A percentile compares a stretch with the other conserved stretches of the same genome.
These are phyloP conservation scores for Conus betulinus DNA, from an alignment of 1,140 invertebrate species.

Conservation along the genomic window DNA sequence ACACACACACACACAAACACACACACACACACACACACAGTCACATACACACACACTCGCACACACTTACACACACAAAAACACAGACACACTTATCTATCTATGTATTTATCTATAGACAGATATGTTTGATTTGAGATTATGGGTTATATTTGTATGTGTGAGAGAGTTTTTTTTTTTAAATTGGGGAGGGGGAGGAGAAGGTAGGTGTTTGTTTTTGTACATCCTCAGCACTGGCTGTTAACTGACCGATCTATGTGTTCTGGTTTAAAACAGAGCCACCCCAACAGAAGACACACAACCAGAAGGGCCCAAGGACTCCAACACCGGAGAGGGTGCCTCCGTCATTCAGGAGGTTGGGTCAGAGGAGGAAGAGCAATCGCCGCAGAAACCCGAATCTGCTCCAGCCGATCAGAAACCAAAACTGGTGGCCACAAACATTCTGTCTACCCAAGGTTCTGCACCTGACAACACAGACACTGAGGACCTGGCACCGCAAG, in stretches of 20 bases:
- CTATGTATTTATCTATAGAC: too few relatives aligned
- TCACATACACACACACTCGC: too few relatives aligned
- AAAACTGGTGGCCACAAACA: slow-evolving; percentile 21
- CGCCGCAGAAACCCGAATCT: background rate
- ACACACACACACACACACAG: too few relatives aligned
- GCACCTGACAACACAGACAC: background rate
- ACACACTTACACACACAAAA: too few relatives aligned
- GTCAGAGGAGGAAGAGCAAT: slow-evolving; percentile 40
- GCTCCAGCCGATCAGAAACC: background rate
- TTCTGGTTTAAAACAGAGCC: background rate
- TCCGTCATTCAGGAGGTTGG: slow-evolving; percentile 45
- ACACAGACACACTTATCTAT: too few relatives aligned
- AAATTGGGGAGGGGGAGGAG: too few relatives aligned
- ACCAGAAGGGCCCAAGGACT: slow-evolving; percentile 1
- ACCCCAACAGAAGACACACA: background rate
- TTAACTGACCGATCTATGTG: background rate
- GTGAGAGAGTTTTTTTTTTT: too few relatives aligned
- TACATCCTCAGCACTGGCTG: too few relatives aligned
- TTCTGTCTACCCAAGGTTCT: background rate
- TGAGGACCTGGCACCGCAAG: background rate
- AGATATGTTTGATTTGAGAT: too few relatives aligned
- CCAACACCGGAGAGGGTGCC: background rate
- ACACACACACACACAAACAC: too few relatives aligned
- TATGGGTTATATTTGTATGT: too few relatives aligned
- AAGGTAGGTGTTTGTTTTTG: too few relatives aligned